A percentile compares a stretch with the other conserved stretches of the same genome.
phyloP scores from a whole-genome alignment of 1,140 invertebrate species.

The Drosophila kohkoa region DNA sequence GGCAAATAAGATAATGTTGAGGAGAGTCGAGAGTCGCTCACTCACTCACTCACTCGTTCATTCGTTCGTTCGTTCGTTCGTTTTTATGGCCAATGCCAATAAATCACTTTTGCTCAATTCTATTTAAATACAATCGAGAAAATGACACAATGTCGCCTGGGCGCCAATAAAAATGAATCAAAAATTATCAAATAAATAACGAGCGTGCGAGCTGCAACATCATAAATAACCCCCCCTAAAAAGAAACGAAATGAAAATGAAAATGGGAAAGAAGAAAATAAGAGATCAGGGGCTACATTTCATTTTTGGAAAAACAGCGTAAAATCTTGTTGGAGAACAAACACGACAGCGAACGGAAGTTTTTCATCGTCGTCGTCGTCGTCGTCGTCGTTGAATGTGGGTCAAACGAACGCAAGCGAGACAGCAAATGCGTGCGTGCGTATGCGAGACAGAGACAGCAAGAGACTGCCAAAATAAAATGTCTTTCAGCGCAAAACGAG shows the following conservation, averaged over 20 bases:
- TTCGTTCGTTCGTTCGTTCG: no score
- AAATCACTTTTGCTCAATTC: constrained; percentile 63
- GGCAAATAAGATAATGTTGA: constrained; percentile 62
- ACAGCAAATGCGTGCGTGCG: constrained; percentile 25
- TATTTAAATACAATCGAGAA: constrained; percentile 61
- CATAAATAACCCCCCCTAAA: constrained; percentile 59
- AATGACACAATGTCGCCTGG: constrained; percentile 72
- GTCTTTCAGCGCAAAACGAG: constrained; percentile 41
- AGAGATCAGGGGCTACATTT: constrained; percentile 27
- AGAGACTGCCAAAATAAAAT: constrained; percentile 77
- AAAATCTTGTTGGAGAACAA: constrained; percentile 32
- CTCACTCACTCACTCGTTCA: constrained; percentile 6
- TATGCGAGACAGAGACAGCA: constrained; percentile 12
- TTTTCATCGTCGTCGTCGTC: background rate
- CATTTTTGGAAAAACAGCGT: constrained; percentile 35
- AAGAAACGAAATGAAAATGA: constrained; percentile 14
- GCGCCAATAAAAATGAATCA: constrained; percentile 80
- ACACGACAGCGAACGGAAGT: constrained; percentile 56
- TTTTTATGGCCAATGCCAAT: constrained; percentile 53
- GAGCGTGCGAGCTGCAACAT: constrained; percentile 32
- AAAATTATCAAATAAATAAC: constrained; percentile 83
- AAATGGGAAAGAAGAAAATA: background rate
- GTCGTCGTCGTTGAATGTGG: constrained; percentile 32
- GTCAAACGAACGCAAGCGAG: constrained; percentile 24
- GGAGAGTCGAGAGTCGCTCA: no score